phyloP scores from a whole-genome alignment of 2,888 invertebrate genomes.

The Aspidapion aeneum region DNA sequence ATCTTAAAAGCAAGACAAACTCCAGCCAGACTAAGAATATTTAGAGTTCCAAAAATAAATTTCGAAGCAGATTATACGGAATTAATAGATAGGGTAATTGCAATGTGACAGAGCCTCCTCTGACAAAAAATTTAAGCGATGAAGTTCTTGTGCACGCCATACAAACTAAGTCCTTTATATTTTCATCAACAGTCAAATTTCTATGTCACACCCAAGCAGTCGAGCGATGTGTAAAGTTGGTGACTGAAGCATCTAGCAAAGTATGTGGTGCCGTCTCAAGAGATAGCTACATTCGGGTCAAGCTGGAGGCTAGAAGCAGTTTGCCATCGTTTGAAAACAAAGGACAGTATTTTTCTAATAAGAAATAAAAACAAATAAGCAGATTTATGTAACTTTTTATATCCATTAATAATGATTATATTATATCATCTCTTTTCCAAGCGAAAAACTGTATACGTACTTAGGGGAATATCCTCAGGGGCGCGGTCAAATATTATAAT shows the following conservation, averaged over 20 bases:
- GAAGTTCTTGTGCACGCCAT: too few species aligned
- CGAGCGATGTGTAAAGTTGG: slow-evolving; percentile 24
- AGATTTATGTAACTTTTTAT: background rate
- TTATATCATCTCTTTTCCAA: background rate
- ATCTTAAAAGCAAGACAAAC: background rate
- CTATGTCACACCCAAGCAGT: slow-evolving; percentile 23
- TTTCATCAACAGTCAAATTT: slow-evolving; percentile 7
- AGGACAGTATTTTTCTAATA: background rate
- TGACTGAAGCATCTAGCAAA: slow-evolving; percentile 24
- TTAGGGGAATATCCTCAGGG: background rate
- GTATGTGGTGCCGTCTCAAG: slow-evolving; percentile 12
- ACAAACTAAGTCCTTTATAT: too few species aligned
- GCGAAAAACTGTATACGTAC: background rate
- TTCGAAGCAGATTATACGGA: slow-evolving; percentile 17
- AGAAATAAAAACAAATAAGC: background rate
- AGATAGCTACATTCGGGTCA: slow-evolving; percentile 12
- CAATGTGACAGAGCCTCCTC: slow-evolving; percentile 8
- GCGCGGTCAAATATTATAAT: background rate
- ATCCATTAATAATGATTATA: background rate
- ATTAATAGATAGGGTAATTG: slow-evolving; percentile 14
- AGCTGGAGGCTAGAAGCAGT: background rate
- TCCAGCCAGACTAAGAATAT: background rate
- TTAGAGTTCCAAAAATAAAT: slow-evolving; percentile 15
- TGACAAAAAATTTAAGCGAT: slow-evolving; percentile 11
- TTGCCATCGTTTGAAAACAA: slow-evolving; percentile 1